phyloP scores from a whole-genome alignment of 2,797 vertebrate species.

The Sternarchorhynchus goeldii region DNA sequence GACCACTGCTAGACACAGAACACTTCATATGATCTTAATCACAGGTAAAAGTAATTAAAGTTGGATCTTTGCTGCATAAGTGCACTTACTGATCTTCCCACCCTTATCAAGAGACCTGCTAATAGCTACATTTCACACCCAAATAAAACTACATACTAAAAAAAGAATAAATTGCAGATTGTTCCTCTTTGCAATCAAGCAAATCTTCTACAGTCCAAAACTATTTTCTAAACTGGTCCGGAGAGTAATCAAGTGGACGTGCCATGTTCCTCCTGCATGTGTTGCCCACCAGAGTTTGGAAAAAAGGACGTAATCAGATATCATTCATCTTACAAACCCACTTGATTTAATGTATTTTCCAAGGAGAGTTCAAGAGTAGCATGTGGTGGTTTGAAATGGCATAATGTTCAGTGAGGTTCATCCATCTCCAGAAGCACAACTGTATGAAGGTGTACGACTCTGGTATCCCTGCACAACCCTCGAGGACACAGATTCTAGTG shows the following conservation, averaged over 20 bases:
- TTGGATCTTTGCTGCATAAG: constrained; percentile 38
- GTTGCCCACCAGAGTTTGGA: not conserved
- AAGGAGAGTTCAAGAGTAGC: not conserved
- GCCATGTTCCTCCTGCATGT: no score
- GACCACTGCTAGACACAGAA: constrained; percentile 57
- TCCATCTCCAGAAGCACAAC: not conserved
- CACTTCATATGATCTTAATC: constrained; percentile 67
- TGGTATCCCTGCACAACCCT: not conserved
- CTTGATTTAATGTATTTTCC: no score
- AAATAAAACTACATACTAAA: not conserved
- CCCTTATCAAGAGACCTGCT: constrained; percentile 3
- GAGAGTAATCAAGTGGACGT: not conserved
- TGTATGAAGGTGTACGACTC: not conserved
- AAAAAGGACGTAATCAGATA: not conserved
- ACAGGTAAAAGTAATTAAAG: constrained; percentile 68
- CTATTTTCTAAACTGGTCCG: not conserved
- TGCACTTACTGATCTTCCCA: constrained; percentile 5
- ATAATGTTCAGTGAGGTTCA: not conserved
- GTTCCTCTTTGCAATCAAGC: not conserved
- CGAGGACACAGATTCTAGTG: not conserved
- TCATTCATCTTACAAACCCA: not conserved
- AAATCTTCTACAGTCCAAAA: not conserved
- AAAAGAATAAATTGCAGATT: not conserved
- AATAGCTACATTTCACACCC: constrained; percentile 2
- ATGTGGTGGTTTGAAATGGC: not conserved